These are phyloP conservation scores for Tipula lateralis DNA, from an alignment of 2,888 invertebrate genomes.

Conservation along the genomic window DNA sequence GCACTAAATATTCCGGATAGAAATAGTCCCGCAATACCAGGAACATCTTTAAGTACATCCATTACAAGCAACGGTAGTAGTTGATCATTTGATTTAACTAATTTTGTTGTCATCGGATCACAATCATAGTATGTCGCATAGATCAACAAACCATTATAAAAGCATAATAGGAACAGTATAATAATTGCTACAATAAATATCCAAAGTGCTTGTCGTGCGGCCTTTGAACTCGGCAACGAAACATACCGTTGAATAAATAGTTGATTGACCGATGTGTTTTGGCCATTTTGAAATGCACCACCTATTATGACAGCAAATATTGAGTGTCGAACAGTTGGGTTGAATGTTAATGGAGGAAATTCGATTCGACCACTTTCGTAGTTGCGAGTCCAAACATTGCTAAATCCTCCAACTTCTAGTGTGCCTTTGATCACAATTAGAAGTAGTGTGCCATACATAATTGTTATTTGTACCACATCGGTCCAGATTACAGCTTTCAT, in stretches of 20 bases:
- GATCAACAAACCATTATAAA: neutral
- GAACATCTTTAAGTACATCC: constrained; percentile 70
- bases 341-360: constrained; percentile 65
- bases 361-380: no score
- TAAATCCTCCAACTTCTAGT: no score
- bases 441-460: no score
- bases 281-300: constrained; percentile 69
- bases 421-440: no score
- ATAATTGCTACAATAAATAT: constrained; percentile 58
- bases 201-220: constrained; percentile 46
- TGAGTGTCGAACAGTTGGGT: constrained; percentile 72
- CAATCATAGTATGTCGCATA: constrained; percentile 51
- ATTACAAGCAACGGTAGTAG: constrained; percentile 79
- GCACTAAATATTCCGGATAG: constrained; percentile 56
- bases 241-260: constrained; percentile 81
- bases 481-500: no score
- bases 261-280: constrained; percentile 74
- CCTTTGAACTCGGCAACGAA: constrained; percentile 61
- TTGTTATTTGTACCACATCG: no score
- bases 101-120: constrained; percentile 71
- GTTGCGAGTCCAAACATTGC: no score
- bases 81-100: constrained; percentile 73
- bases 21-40: constrained; percentile 81
- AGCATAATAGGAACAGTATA: neutral
- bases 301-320: constrained; percentile 72